Conservation (phyloP, 2,797 vertebrate species). For the Linurgus olivaceus region DNA sequence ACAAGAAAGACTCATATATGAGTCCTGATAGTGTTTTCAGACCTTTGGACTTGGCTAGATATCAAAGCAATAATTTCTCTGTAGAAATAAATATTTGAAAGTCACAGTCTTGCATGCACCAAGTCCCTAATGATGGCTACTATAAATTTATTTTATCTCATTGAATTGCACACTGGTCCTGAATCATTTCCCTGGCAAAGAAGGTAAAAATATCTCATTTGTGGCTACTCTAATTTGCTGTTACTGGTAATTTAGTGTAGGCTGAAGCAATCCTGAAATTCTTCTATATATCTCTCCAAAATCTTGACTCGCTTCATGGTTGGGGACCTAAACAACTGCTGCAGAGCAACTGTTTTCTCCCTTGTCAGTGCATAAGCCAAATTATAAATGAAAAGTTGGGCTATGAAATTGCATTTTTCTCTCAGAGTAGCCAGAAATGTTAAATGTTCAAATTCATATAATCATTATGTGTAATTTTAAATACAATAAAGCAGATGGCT, state of each 20-base stretch:
- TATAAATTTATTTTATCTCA: neutral
- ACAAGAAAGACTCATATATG: neutral
- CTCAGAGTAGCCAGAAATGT: neutral
- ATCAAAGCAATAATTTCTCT: neutral
- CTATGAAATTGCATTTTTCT: neutral
- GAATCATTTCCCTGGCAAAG: neutral
- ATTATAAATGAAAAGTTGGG: neutral
- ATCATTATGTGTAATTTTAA: constrained; percentile 15
- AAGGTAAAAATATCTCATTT: neutral
- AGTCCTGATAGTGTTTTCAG: neutral
- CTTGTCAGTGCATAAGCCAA: neutral
- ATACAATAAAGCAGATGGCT: constrained; percentile 27
- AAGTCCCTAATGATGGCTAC: neutral
- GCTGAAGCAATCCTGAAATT: neutral
- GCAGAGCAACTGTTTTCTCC: neutral
- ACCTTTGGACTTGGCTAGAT: neutral
- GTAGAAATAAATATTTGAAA: neutral
- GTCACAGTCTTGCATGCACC: neutral
- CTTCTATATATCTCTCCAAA: neutral
- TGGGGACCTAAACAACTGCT: neutral
- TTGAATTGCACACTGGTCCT: neutral
- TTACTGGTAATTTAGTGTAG: neutral
- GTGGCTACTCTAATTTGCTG: neutral
- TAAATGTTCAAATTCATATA: neutral
- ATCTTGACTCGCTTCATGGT: neutral